Conservation (phyloP, 2,888 invertebrate species). For the Drosophila siamana region DNA sequence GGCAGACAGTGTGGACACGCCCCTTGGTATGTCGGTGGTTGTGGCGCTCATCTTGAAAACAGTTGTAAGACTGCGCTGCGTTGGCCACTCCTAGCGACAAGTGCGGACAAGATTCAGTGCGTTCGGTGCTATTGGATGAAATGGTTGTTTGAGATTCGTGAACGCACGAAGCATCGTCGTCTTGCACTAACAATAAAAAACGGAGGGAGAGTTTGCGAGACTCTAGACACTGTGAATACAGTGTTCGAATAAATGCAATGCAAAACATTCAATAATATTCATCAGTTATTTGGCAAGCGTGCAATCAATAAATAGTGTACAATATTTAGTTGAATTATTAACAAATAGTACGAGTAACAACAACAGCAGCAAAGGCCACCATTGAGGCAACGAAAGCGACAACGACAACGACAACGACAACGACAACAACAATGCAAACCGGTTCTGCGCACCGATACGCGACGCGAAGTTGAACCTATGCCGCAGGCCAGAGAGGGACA, state of each 20-base stretch:
- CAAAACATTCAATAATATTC: slow-evolving; percentile 29
- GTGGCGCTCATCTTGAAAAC: slow-evolving; percentile 60
- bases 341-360: slow-evolving; percentile 31
- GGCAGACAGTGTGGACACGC: slow-evolving; percentile 42
- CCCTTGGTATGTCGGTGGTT: slow-evolving; percentile 37
- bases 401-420: background rate
- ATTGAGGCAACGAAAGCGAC: slow-evolving; percentile 36
- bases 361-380: slow-evolving; percentile 48
- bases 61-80: slow-evolving; percentile 40
- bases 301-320: slow-evolving; percentile 36
- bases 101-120: slow-evolving; percentile 81
- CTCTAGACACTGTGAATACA: slow-evolving; percentile 24
- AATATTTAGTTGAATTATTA: slow-evolving; percentile 34
- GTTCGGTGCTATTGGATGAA: slow-evolving; percentile 85
- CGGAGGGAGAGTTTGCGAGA: slow-evolving; percentile 59
- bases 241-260: background rate
- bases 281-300: slow-evolving; percentile 25
- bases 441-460: slow-evolving; percentile 68
- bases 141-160: slow-evolving; percentile 80
- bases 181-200: slow-evolving; percentile 31
- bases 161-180: slow-evolving; percentile 70
- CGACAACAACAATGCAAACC: slow-evolving; percentile 54
- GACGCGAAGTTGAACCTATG: slow-evolving; percentile 41
- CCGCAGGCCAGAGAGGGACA: slow-evolving; percentile 72
- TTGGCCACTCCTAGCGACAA: slow-evolving; percentile 81